Conservation (phyloP, 2,888 invertebrate species). For the Trissolcus japonicus region DNA sequence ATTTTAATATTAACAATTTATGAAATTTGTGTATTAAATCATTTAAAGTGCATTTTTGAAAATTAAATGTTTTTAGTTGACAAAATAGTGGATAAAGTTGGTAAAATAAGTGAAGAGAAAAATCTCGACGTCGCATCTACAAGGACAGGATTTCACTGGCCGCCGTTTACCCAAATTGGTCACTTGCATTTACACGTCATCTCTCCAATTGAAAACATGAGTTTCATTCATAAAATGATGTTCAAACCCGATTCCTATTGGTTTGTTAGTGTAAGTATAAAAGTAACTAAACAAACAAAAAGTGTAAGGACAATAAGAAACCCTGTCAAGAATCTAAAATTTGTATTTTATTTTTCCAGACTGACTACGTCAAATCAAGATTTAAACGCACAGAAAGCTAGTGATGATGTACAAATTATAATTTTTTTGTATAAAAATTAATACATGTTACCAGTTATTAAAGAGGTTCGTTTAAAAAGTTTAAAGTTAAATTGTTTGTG, state of each 20-base stretch:
- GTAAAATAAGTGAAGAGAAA: constrained; percentile 77
- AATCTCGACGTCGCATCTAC: constrained; percentile 75
- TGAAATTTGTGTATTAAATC: no score
- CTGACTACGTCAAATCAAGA: constrained; percentile 78
- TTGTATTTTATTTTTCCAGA: constrained; percentile 73
- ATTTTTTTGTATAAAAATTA: no score
- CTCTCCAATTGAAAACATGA: constrained; percentile 86
- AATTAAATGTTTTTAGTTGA: constrained; percentile 78
- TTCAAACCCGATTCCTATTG: constrained; percentile 87
- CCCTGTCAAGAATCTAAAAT: no score
- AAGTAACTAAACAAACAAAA: no score
- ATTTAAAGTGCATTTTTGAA: background rate
- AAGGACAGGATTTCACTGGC: constrained; percentile 91
- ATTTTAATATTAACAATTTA: background rate
- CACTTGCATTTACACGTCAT: constrained; percentile 93
- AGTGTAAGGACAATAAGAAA: no score
- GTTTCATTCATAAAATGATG: constrained; percentile 80
- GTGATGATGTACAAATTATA: background rate
- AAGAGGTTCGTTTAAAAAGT: no score
- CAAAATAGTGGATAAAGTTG: constrained; percentile 81
- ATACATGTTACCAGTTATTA: no score
- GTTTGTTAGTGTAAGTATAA: constrained; percentile 86
- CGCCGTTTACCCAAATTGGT: constrained; percentile 88
- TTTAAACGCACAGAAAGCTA: constrained; percentile 63
- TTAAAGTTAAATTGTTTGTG: background rate